Evolutionary conservation across 2,113 vertebrate genomes (phyloP), one percentile per base, ranked within the genome.

Genomic region (Lagopus leucura): DNA sequence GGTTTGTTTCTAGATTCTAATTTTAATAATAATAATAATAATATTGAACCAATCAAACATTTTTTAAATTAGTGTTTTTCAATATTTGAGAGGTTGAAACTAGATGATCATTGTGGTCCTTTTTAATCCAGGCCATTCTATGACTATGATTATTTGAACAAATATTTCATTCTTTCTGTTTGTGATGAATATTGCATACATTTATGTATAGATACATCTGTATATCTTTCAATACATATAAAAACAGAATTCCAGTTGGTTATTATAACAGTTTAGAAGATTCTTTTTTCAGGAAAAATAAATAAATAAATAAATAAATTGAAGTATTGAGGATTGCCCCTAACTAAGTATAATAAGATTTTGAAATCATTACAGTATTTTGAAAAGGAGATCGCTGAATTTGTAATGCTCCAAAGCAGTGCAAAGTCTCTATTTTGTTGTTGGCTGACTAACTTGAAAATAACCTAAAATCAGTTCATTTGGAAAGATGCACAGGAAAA

Each of bases 381-480:
- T 74, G 21, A 47, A 58, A 85, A 52, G 4, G 43, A 2, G 12
- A 58, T 54, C 30, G 11, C 8, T 64, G 4, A 19, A 48, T 82
- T 93, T 57, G 10, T 2, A 2, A 10, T 52, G 34, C 4, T 88
- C 22, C 17, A 77, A 80, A 73, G 82, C n/a, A 90, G 4, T 15
- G 7, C 34, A 21, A 63, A 78, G 16, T 54, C 13, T 28, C 9
- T 25, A 47, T 45, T 93, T 93, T 82, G 40, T 70, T 45, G 5
- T 76, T 72, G 82, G 27, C 32, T 78, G 34, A 43, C 63, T 88
- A 71, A 50, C 52, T 88, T 74, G 77, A 64, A 88, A 50, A 84
- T 65, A 74, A 81, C 43, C n/a, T 82, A 70, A 94, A 85, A 82
- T 86, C 66, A 95, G n/a, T 67, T 77, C 58, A 71, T 70, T 42